Evolutionary conservation across 2,113 vertebrate genomes (phyloP), one percentile per base, ranked within the genome.

Genomic region (Pachycephala philippinensis): DNA sequence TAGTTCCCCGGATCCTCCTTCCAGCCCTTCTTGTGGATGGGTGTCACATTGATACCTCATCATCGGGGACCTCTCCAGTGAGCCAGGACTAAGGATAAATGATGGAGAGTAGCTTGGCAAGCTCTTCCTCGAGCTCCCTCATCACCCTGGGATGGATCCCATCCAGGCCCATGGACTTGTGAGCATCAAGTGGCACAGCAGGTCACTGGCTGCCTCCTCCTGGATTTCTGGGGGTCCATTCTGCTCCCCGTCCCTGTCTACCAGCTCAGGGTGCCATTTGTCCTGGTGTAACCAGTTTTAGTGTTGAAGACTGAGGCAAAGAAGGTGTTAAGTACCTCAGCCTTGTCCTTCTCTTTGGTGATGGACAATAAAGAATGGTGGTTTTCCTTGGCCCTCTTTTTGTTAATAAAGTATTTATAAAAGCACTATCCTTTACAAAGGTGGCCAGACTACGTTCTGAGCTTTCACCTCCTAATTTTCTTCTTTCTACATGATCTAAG

Each of bases 241-340:
- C 71, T 77, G 44, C 37, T 42, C 71, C 35, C 42, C 0, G 1
- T 40, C 19, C 35, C 44, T 76, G 35, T 66, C 10, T 44, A 37
- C 31, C 33, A 77, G 17, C 27, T 50, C 53, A 42, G 37, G 37
- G 30, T 17, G 26, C 20, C 0, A 0, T 59, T 59, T 44, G 37
- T 60, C 33, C 33, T 60, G 53, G 10, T 42, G 21, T 3, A 27
- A 44, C 20, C 4, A 2, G 35, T 30, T 24, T 31, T 21, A 44
- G 22, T 52, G 45, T 22, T 77, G 45, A 68, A 68, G 27, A 27
- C 27, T 31, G 27, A 60, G 27, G 45, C 28, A 68, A 60, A 31
- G 35, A 27, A 77, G 18, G 18, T 60, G 33, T 37, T 60, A 60
- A 52, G 9, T 45, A 45, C 10, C 33, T 78, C 54, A 69, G 39